phyloP scores from a whole-genome alignment of 2,797 vertebrate genomes.

The Agapornis canus region DNA sequence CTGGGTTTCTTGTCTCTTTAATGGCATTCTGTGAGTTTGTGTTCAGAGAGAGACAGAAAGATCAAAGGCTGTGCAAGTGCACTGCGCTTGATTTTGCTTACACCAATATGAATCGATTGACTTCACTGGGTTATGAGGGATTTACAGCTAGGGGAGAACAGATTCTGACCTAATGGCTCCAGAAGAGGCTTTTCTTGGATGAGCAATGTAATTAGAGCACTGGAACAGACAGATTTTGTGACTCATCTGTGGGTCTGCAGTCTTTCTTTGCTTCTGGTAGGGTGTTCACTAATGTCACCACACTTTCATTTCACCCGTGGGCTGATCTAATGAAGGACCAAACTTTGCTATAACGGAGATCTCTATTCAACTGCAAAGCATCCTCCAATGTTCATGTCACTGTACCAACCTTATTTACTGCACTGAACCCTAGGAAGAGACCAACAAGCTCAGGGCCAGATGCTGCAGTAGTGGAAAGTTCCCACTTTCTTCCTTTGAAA shows the following conservation, averaged over 20 bases:
- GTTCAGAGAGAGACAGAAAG: slow-evolving; percentile 3
- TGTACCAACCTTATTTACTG: neutral
- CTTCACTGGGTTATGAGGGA: slow-evolving; percentile 55
- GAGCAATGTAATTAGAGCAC: slow-evolving; percentile 68
- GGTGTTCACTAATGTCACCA: slow-evolving; percentile 45
- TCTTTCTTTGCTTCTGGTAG: slow-evolving; percentile 44
- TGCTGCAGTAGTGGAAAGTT: neutral
- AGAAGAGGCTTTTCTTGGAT: slow-evolving; percentile 55
- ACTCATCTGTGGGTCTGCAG: slow-evolving; percentile 65
- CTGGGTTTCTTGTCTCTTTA: slow-evolving; percentile 21
- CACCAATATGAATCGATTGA: slow-evolving; percentile 58
- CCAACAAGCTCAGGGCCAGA: neutral
- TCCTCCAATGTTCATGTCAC: neutral
- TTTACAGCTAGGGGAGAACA: slow-evolving; percentile 56
- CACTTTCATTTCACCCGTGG: slow-evolving; percentile 15
- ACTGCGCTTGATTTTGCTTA: slow-evolving; percentile 42
- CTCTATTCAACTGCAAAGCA: neutral
- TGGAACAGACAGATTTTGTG: slow-evolving; percentile 50
- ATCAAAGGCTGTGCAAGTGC: slow-evolving; percentile 45
- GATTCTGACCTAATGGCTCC: slow-evolving; percentile 60
- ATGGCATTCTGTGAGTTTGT: slow-evolving; percentile 12
- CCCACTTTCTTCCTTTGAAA: neutral
- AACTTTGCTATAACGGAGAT: neutral
- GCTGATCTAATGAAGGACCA: slow-evolving; percentile 37
- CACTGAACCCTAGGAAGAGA: neutral